Base-by-base conservation (phyloP, 2,888 invertebrate genomes). In the Phorcus lineatus region DNA sequence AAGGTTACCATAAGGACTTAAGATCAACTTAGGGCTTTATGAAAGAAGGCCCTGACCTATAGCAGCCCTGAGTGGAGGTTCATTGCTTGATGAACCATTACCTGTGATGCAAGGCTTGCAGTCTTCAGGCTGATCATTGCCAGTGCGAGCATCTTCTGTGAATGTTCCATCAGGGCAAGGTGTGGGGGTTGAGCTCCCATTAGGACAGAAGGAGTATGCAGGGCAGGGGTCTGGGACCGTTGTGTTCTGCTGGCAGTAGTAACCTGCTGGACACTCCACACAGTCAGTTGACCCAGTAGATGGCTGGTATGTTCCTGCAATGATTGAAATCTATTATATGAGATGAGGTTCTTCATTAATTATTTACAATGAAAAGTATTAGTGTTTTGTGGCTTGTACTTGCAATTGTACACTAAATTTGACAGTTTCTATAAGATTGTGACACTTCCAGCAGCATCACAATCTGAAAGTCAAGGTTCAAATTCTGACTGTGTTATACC, bases 161-260 rank as follows among this genome's bases (percentile, higher is more conserved):
- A 88, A 91, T 0, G 91, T 90, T 52, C 92, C 92, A 74, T 91
- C 88, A 0, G 85, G 88, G 84, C 92, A 92, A 47, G 88, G 83
- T 9, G 87, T 82, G 0, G 92, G 91, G 9, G 86, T 82, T 0
- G 85, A 84, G 0, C 90, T 88, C 11, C 89, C 89, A 16, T 84
- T 83, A 0, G 91, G 91, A 82, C 92, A 92, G 86, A 88, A 92
- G n/a, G 86, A 85, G 82, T 89, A 90, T 0, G 88, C 83, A 11
- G 91, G 91, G 81, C 92, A 92, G 6, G 84, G 83, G 17, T 86
- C 80, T 9, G 92, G 91, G 2, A 82, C 52, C 36, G 86, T 88
- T 36, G 89, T 90, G 84, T 91, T 92, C 47, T 83, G 81, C 47
- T 84, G 78, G 78, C 91, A 91, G 77, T 87, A 88, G 54, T 74